Base-by-base conservation (phyloP, 2,797 vertebrate species). In the Picus viridis region DNA sequence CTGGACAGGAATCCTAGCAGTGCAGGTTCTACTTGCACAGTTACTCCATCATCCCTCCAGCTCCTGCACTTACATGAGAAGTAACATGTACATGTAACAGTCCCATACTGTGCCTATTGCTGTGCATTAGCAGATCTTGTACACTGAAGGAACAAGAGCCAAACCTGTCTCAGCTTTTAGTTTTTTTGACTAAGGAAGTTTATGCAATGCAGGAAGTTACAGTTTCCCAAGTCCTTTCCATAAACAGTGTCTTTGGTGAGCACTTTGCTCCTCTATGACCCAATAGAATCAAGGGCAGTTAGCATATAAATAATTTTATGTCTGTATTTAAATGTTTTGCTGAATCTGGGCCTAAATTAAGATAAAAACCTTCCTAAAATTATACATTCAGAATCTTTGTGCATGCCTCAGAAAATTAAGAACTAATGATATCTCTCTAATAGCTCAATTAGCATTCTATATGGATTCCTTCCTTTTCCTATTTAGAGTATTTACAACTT, bases 211-310 rank as follows among this genome's bases (percentile, higher is more conserved):
- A 82, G 90, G 88, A 96, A 93, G 68, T 79, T 88, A 93, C 20
- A 64, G 62, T 83, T 94, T 92, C 81, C 75, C 86, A 92, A 93
- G 88, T 68, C 67, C 36, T 76, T 93, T 91, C 92, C 88, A 94
- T 83, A 93, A 96, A 88, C 88, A 90, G 67, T 34, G n/a, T 22
- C 30, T 93, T 82, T 77, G 71, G 88, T 85, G 79, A 92, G 41
- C 9, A 32, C 51, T 92, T 88, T 89, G 67, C 73, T 94, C 49
- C 49, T 88, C 64, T 88, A n/a, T 54, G 82, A 89, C 51, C 72
- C 63, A 85, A 58, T 10, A 0, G 0, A 79, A 89, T 72, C 43
- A 53, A 12, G 1, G 74, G 24, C 69, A 90, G 70, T 83, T 85
- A 78, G 65, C 57, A 43, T 63, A 63, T 69, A 85, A 90, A 77